Evolutionary conservation across 2,888 invertebrate species (phyloP), one percentile per base, ranked within the genome.

Genomic region (Rhamphomyia laevipes): DNA sequence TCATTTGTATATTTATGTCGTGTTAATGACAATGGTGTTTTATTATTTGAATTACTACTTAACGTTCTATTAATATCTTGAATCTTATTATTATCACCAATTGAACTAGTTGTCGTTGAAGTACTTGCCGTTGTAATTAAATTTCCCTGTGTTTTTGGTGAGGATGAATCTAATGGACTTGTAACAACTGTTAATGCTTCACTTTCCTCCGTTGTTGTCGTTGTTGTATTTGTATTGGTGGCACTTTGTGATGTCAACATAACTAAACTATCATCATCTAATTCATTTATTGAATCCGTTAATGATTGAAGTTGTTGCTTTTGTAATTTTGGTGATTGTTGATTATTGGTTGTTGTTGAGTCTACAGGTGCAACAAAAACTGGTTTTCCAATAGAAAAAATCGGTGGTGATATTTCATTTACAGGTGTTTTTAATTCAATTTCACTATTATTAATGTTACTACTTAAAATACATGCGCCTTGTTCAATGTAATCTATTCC

Each of bases 131-230:
- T 47, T 44, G 49, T 50, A 7, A 55, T 53, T 44, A 60, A 61
- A 27, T 61, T 60, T 47, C 62, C 65, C 5, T 61, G 55, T 0
- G 61, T 61, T 3, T 59, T 59, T 2, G 65, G 64, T 16, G 65
- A 64, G 1, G 63, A 63, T 13, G 66, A 63, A 47, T 73, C 73
- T 23, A 74, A 55, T 1, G 76, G 76, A 62, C 75, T 76, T 10
- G 75, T 73, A 11, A 76, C 70, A n/a, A 76, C 67, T 0, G 76
- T 76, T 7, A 75, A 65, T 0, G 74, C 68, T 51, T 76, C 76
- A 56, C 80, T 81, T 56, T 80, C 80, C 60, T 81, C 81, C 0
- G 78, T 77, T 1, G 76, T 76, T 2, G 75, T 75, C 10, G 71
- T 73, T 4, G 61, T 59, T 6, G 61, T 60, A 12, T 48, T 30